Evolutionary conservation across 1,140 invertebrate species (phyloP).

Genomic region (Drosophila quadrilineata): DNA sequence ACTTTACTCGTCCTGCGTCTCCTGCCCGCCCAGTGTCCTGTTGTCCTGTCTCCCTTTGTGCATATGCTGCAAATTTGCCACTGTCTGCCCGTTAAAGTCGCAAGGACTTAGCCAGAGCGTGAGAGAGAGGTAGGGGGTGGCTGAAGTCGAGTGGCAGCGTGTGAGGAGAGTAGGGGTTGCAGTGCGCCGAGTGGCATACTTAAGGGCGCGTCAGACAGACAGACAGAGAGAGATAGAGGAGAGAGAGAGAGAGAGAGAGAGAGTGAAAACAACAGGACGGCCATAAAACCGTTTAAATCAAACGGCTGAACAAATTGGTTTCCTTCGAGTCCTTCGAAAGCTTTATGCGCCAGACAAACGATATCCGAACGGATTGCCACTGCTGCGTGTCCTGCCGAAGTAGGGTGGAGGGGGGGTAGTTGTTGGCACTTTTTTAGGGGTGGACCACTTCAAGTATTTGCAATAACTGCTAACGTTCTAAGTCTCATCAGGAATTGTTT

Average conservation of each 20-base stretch:
- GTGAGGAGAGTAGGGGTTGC: background rate
- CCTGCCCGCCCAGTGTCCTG: conserved; percentile 31
- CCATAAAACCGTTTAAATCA: conserved; percentile 80
- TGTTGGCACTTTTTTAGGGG: conserved; percentile 8
- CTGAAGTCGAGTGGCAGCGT: background rate
- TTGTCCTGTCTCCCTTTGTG: conserved; percentile 26
- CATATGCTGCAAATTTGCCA: conserved; percentile 78
- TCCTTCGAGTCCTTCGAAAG: conserved; percentile 77
- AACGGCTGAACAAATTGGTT: conserved; percentile 79
- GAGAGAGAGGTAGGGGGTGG: conserved; percentile 8
- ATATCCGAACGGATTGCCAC: conserved; percentile 35
- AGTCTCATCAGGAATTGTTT: too few species aligned
- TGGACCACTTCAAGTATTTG: conserved; percentile 3
- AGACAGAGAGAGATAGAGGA: conserved; percentile 3
- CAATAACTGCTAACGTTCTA: background rate
- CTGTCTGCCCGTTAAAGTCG: conserved; percentile 34
- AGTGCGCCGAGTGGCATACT: conserved; percentile 65
- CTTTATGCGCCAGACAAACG: conserved; percentile 66
- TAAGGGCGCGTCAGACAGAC: conserved; percentile 63
- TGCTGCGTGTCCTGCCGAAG: too few species aligned
- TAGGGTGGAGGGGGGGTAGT: background rate
- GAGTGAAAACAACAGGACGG: conserved; percentile 75
- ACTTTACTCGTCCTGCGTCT: conserved; percentile 29
- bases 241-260: conserved; percentile 22
- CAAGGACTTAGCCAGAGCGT: too few species aligned